Conservation (phyloP, 2,888 invertebrate species). For the Deroplatys truncata region DNA sequence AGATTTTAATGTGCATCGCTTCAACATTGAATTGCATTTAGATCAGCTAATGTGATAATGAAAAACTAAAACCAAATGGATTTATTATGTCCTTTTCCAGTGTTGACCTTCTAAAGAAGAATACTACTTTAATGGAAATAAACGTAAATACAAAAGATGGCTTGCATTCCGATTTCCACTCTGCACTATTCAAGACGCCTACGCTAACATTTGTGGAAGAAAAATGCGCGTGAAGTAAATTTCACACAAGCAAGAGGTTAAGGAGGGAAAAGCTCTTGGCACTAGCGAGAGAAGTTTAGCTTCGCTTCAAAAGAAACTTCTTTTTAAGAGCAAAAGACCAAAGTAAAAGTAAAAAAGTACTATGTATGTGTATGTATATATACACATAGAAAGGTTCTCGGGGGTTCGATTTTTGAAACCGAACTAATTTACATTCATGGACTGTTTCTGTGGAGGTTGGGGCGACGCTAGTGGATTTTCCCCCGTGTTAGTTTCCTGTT, state of each 20-base stretch:
- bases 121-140: background rate
- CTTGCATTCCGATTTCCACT: background rate
- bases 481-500: background rate
- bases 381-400: background rate
- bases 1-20: too few relatives aligned
- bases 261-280: background rate
- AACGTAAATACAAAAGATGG: background rate
- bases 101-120: background rate
- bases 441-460: background rate
- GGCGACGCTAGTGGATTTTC: background rate
- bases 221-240: background rate
- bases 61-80: background rate
- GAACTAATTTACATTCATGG: background rate
- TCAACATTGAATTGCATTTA: too few relatives aligned
- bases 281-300: background rate
- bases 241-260: background rate
- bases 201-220: background rate
- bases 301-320: background rate
- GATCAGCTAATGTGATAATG: background rate
- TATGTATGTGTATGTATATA: background rate
- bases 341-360: background rate
- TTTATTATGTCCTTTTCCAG: background rate
- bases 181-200: too few relatives aligned
- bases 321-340: background rate
- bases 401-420: conserved; percentile 7